A percentile compares a stretch with the other conserved stretches of the same genome.
These are phyloP conservation scores for Parascotia fuliginaria DNA, from an alignment of 2,888 invertebrate species.

Conservation along the genomic window DNA sequence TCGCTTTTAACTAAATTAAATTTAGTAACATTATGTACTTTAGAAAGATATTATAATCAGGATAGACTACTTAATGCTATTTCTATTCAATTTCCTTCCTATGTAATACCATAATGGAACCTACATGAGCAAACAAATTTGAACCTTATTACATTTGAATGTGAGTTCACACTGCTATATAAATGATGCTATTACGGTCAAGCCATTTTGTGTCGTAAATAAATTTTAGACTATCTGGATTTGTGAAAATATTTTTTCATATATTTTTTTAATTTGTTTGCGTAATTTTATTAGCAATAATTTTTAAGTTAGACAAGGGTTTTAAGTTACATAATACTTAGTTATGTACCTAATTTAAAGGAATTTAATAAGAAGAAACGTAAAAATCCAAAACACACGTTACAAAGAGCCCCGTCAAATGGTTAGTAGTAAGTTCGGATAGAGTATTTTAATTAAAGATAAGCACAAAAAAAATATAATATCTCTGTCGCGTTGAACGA, in stretches of 20 bases:
- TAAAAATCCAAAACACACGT: no score
- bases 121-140: slow-evolving; percentile 9
- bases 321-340: neutral
- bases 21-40: slow-evolving; percentile 8
- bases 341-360: no score
- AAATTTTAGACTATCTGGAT: slow-evolving; percentile 22
- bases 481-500: slow-evolving; percentile 15
- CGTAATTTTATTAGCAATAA: slow-evolving; percentile 12
- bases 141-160: slow-evolving; percentile 2
- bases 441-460: slow-evolving; percentile 15
- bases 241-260: slow-evolving; percentile 14
- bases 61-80: slow-evolving; percentile 12
- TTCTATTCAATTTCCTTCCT: slow-evolving; percentile 20
- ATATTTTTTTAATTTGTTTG: slow-evolving; percentile 18
- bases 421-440: slow-evolving; percentile 6
- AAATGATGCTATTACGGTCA: slow-evolving; percentile 17
- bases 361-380: no score
- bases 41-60: slow-evolving; percentile 16
- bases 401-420: no score
- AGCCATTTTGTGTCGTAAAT: slow-evolving; percentile 27
- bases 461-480: slow-evolving; percentile 20
- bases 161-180: slow-evolving; percentile 5
- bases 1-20: slow-evolving; percentile 30
- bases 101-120: slow-evolving; percentile 14
- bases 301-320: slow-evolving; percentile 7